Evolutionary conservation across 2,113 vertebrate genomes (phyloP).

Genomic region (Collichthys lucidus): DNA sequence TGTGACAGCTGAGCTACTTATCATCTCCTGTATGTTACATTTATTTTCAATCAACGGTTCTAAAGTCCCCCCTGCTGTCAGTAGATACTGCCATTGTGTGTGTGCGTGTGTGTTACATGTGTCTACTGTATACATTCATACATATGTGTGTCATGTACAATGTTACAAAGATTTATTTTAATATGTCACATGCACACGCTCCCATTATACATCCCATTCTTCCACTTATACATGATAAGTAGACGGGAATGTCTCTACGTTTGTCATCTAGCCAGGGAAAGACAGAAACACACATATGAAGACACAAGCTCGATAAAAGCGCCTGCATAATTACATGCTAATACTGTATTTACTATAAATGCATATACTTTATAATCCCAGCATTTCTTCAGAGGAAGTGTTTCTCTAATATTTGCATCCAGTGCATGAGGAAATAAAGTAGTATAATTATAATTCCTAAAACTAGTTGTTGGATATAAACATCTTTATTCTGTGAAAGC

Average conservation of each 20-base stretch:
- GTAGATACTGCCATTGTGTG: conserved; percentile 23
- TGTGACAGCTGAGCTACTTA: conserved; percentile 45
- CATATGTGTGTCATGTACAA: conserved; percentile 23
- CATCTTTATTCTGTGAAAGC: background rate
- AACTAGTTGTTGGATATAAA: background rate
- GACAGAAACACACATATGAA: background rate
- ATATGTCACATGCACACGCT: conserved; percentile 13
- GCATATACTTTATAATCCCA: background rate
- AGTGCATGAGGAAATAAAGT: background rate
- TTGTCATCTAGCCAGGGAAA: background rate
- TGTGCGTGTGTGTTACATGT: background rate
- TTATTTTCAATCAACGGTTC: conserved; percentile 43
- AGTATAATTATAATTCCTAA: background rate
- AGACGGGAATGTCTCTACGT: background rate
- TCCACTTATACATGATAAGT: conserved; percentile 30
- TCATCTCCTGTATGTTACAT: conserved; percentile 45
- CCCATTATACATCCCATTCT: background rate
- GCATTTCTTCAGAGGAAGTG: background rate
- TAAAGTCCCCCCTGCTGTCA: conserved; percentile 29
- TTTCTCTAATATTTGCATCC: background rate
- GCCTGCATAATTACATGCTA: background rate
- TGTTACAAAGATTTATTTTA: conserved; percentile 12
- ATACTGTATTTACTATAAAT: background rate
- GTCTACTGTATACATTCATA: background rate
- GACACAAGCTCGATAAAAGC: background rate